A percentile compares a stretch with the other conserved stretches of the same genome.
Conservation (phyloP, 2,113 vertebrate species). For the Pelusios castaneus region DNA sequence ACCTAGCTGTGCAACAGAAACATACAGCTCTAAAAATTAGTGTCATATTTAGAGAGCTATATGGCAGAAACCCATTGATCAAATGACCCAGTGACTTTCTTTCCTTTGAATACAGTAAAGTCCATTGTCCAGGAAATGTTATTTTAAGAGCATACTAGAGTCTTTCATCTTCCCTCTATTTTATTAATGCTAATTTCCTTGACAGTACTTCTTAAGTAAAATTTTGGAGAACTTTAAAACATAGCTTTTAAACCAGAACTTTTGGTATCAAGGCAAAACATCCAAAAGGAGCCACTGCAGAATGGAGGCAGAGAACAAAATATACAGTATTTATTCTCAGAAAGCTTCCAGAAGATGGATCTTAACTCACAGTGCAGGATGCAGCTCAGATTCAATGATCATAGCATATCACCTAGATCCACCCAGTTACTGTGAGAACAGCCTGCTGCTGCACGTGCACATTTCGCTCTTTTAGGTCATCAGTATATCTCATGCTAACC, state of each 20-base stretch:
- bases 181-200: conserved; percentile 15
- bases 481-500: neutral
- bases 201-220: neutral
- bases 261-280: neutral
- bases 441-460: neutral
- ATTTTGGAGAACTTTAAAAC: neutral
- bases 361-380: neutral
- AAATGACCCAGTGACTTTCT: neutral
- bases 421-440: neutral
- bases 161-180: conserved; percentile 22
- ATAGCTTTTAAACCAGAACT: neutral
- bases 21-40: neutral
- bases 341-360: neutral
- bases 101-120: neutral
- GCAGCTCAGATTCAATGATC: rapidly evolving
- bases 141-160: neutral
- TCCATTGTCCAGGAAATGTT: neutral
- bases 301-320: neutral
- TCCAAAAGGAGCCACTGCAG: neutral
- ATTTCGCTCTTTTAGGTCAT: rapidly evolving
- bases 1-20: neutral
- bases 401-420: neutral
- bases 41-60: neutral
- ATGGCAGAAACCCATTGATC: rapidly evolving
- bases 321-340: neutral